Base-by-base conservation (phyloP, 1,140 invertebrate species). In the Anoplolepis gracilipes region DNA sequence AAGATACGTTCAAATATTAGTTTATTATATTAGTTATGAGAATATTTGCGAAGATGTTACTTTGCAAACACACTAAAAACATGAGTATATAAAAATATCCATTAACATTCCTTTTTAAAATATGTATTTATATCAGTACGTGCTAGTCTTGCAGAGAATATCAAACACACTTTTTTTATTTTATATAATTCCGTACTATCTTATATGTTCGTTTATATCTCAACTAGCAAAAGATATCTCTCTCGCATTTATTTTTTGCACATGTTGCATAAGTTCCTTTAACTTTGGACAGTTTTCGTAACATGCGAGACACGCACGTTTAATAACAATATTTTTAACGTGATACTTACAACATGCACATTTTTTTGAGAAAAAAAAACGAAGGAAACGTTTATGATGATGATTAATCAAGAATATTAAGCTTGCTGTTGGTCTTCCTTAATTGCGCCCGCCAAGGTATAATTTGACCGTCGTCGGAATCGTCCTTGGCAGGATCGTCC, bases 371-470 rank as follows among this genome's bases (percentile, higher is more conserved):
- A 46, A 19, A 10, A n/a, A 69, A 5, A 79, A 79, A 79, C 16
- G 13, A 8, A 53, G 36, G n/a, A 79, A 55, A 8, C 55, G 10
- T 59, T 49, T 13, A n/a, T 28, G 19, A 33, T 11, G 76, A 16
- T 19, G 25, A 30, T 93, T 95, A 97, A 93, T 97, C 97, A 85
- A 97, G 94, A 86, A 97, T 95, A 92, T 97, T 97, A 25, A 98
- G 95, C 90, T 97, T 97, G 94, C 97, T 98, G 93, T 98, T 98
- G 3, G 98, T 98, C 95, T 98, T 98, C 89, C 97, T 96, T 55
- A 98, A 95, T 92, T 98, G 97, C 22, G 98, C 97, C 91, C 97
- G 96, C 98, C 98, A 98, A 0, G 98, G 98, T 55, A 98, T 98
- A 65, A 98, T 98, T 59, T 94, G 95, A 0, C 93, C 93, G 2